Base-by-base conservation (phyloP, 2,888 invertebrate species). In the Ptychoptera contaminata region DNA sequence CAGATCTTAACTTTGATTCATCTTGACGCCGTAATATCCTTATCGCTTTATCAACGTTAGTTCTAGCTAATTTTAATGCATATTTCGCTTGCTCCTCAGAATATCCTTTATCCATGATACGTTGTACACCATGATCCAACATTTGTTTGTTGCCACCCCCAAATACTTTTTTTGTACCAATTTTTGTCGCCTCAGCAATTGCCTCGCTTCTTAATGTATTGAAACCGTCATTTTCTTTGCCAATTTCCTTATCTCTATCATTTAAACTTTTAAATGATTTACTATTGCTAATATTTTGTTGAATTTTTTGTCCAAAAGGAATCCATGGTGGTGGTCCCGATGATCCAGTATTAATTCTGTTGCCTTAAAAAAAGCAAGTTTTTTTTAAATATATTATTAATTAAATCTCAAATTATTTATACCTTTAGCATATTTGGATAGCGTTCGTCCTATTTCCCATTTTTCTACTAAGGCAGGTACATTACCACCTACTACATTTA, bases 261-360 rank as follows among this genome's bases (percentile, higher is more conserved):
- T 72, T 69, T 23, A 83, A 60, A 47, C 82, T 79, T 58, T 83
- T 85, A 49, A 85, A 85, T 54, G 76, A 75, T 51, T 73, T 73
- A 48, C 79, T 77, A 38, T 49, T 51, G 2, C 49, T 45, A 36
- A 72, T 67, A 31, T 62, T 58, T 43, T 72, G 70, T 53, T 78
- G 69, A 44, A 86, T 72, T 56, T 76, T 79, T 55, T 82, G 79
- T 0, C 92, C 92, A 68, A 93, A 92, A 32, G 90, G 82, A 53
- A 91, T 87, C 88, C 92, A 93, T 35, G 84, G 91, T 2, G 91
- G 88, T 1, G 85, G 86, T 49, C 83, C 84, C 53, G 82, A 79
- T 45, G 72, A 74, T 3, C 56, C 55, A 8, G 51, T 53, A 14
- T 43, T 41, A 35, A 39, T 23, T 7, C 59, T 53, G 1, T 58